Conservation (phyloP, 2,113 vertebrate genomes). For the Glareola pratincola region DNA sequence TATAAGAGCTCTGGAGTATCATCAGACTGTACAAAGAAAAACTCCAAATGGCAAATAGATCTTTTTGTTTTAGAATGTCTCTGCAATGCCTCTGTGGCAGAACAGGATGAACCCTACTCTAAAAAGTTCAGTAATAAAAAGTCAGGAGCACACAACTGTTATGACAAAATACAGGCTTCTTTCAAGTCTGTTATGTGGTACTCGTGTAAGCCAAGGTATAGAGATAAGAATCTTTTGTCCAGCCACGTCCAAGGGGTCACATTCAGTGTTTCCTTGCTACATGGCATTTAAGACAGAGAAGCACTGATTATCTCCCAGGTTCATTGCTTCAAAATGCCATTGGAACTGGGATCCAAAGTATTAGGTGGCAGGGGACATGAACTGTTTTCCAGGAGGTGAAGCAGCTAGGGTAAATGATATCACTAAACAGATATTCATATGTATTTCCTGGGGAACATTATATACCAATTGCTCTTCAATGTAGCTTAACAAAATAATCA, state of each 20-base stretch:
- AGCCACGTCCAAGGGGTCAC: neutral
- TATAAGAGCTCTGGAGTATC: conserved; percentile 2
- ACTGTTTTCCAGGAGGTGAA: neutral
- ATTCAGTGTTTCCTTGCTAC: neutral
- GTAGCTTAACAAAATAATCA: neutral
- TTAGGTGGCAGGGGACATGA: neutral
- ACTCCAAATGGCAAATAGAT: neutral
- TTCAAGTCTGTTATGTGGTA: neutral
- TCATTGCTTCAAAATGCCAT: neutral
- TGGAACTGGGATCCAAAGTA: neutral
- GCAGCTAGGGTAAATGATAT: neutral
- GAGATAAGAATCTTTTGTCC: neutral
- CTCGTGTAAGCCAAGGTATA: neutral
- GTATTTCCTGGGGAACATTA: neutral
- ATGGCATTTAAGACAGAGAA: neutral
- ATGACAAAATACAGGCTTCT: neutral
- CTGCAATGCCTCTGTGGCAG: neutral
- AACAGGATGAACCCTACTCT: neutral
- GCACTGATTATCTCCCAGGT: neutral
- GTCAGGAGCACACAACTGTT: neutral
- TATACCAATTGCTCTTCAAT: neutral
- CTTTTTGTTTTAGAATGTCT: neutral
- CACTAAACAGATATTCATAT: neutral
- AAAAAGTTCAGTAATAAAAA: neutral
- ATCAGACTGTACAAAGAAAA: conserved; percentile 26